phyloP scores from a whole-genome alignment of 2,888 invertebrate species.

The Campopleginae sp. region DNA sequence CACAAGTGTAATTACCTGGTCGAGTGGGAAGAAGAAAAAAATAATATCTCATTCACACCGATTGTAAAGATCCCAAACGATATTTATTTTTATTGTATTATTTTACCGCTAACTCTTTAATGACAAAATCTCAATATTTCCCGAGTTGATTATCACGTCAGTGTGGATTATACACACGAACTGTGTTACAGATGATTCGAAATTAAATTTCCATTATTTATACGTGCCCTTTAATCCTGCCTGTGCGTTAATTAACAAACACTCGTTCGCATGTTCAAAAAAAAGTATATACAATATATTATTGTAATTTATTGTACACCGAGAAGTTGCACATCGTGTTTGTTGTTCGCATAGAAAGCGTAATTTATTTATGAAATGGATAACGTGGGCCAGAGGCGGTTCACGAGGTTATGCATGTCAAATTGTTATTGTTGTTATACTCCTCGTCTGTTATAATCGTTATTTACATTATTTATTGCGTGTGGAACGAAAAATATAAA shows the following conservation, averaged over 20 bases:
- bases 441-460: neutral
- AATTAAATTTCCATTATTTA: conserved; percentile 14
- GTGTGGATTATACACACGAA: neutral
- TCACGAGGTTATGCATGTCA: conserved; percentile 31
- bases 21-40: conserved; percentile 11
- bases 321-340: conserved; percentile 25
- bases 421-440: neutral
- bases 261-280: neutral
- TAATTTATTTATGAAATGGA: conserved; percentile 59
- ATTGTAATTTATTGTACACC: conserved; percentile 38
- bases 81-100: neutral
- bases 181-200: conserved; percentile 19
- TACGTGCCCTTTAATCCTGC: neutral
- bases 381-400: conserved; percentile 49
- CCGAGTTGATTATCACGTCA: conserved; percentile 19
- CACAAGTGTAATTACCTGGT: conserved; percentile 7
- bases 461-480: conserved; percentile 11
- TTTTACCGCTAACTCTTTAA: conserved; percentile 7
- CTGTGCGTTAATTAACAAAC: conserved; percentile 27
- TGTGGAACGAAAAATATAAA: neutral
- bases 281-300: conserved; percentile 18
- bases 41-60: conserved; percentile 5
- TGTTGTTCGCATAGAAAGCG: conserved; percentile 40
- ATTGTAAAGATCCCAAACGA: conserved; percentile 10
- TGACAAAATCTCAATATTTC: conserved; percentile 30